Percentiles rank a stretch among this genome's conserved stretches.
Evolutionary conservation across 2,113 vertebrate genomes (phyloP).

Genomic region (Notarius lentiginosus): DNA sequence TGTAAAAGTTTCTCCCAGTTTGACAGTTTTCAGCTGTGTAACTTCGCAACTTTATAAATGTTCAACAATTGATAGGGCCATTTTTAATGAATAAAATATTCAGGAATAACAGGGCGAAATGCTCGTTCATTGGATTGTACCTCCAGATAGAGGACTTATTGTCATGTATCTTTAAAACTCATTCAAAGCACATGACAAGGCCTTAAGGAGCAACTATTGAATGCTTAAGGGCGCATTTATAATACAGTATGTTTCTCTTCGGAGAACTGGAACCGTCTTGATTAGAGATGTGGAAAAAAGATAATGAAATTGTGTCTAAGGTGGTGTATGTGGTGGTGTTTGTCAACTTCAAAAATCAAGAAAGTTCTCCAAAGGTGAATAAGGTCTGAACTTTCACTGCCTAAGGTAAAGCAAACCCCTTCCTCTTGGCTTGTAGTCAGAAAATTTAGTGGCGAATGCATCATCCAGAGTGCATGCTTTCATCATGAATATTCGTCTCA

Average conservation of each 20-base stretch:
- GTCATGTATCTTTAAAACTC: not conserved
- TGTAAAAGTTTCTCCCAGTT: not conserved
- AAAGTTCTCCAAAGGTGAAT: not conserved
- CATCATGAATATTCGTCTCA: conserved; percentile 42
- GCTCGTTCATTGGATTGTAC: not conserved
- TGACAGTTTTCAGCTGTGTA: not conserved
- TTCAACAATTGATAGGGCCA: not conserved
- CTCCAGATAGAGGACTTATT: not conserved
- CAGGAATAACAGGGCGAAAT: not conserved
- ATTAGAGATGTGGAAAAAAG: conserved; percentile 16
- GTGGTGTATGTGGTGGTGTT: not conserved
- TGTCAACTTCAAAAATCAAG: conserved; percentile 13
- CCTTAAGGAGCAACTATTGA: not conserved
- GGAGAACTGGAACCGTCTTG: not conserved
- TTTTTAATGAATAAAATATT: conserved; percentile 35
- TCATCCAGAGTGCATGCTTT: not conserved
- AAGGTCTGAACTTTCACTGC: not conserved
- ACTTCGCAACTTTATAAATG: conserved; percentile 25
- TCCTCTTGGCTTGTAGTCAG: not conserved
- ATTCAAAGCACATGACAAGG: not conserved
- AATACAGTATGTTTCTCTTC: too few species aligned
- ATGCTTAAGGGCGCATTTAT: not conserved
- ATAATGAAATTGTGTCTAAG: not conserved
- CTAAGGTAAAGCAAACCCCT: not conserved
- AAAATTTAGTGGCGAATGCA: not conserved